Evolutionary conservation across 2,888 invertebrate species (phyloP), one percentile per base, ranked within the genome.

Genomic region (Ectropis crepuscularia): DNA sequence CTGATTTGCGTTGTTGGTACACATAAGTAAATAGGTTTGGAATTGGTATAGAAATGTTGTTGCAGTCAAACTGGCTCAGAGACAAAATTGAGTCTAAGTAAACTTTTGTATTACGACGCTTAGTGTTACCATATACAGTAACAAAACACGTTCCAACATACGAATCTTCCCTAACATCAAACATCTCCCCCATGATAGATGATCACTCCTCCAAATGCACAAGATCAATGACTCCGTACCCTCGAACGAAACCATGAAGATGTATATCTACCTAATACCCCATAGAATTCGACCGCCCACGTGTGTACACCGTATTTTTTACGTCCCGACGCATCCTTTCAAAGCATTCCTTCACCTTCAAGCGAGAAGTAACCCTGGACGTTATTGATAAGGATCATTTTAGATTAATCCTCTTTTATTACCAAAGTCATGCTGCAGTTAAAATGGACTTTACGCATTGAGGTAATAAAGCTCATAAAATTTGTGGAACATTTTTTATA

Each of bases 301-400:
- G 81, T 82, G 82, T 82, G 80, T 77, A 82, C 82, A 80, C 83
- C 87, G 81, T 86, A 83, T 87, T 89, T 90, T 90, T 89, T 88
- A 84, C 82, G 82, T 80, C 81, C 79, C 74, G 72, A 79, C 82
- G 82, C 86, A 88, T 89, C 88, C 87, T 86, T 88, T 82, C 86
- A 57, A 82, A 82, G 76, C 88, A 88, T 90, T 89, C 89, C 88
- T 78, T 77, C 65, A 72, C 64, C 64, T 69, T 62, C 83, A 84
- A 67, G 72, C 80, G 74, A 85, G 82, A 82, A 76, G 75, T 76
- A 74, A 75, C 83, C 76, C 76, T 86, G 83, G 68, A 59, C 49
- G 48, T 57, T 68, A 69, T 47, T 11, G 41, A 71, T 77, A 85
- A 74, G 78, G 82, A 64, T 70, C 57, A 79, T 70, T 81, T 76